phyloP scores from a whole-genome alignment of 2,888 invertebrate species.

The Polymixis flavicincta region DNA sequence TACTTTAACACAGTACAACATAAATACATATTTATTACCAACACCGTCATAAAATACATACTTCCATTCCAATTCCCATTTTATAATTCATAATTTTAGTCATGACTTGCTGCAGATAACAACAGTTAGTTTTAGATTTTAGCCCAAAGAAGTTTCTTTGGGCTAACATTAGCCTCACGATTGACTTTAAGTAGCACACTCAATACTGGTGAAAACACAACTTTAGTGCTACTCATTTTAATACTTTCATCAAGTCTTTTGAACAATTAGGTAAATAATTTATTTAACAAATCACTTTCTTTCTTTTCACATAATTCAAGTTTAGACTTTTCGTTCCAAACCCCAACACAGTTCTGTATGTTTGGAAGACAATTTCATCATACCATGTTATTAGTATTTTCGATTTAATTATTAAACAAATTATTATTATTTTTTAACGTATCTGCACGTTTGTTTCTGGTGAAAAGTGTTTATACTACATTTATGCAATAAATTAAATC shows the following conservation, averaged over 20 bases:
- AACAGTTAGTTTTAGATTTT: background rate
- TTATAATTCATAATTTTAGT: constrained; percentile 19
- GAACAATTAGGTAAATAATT: constrained; percentile 17
- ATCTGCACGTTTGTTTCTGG: background rate
- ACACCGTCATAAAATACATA: constrained; percentile 28
- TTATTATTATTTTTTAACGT: constrained; percentile 1
- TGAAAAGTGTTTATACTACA: too few relatives aligned
- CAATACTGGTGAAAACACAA: constrained; percentile 19
- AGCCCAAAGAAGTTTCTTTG: background rate
- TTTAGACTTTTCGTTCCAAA: background rate
- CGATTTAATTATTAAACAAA: constrained; percentile 2
- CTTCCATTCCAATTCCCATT: constrained; percentile 19
- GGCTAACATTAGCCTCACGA: constrained; percentile 27
- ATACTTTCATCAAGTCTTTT: constrained; percentile 18
- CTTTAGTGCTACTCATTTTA: constrained; percentile 16
- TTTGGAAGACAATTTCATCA: background rate
- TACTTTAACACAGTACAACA: constrained; percentile 8
- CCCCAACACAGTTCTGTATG: background rate
- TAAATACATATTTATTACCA: constrained; percentile 20
- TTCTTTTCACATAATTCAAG: background rate
- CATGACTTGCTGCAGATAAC: background rate
- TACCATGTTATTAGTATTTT: background rate
- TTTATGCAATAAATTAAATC: too few relatives aligned
- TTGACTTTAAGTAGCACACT: constrained; percentile 28
- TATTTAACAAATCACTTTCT: background rate